Conservation (phyloP, 2,113 vertebrate genomes). For the Rousettus leschenaultii region DNA sequence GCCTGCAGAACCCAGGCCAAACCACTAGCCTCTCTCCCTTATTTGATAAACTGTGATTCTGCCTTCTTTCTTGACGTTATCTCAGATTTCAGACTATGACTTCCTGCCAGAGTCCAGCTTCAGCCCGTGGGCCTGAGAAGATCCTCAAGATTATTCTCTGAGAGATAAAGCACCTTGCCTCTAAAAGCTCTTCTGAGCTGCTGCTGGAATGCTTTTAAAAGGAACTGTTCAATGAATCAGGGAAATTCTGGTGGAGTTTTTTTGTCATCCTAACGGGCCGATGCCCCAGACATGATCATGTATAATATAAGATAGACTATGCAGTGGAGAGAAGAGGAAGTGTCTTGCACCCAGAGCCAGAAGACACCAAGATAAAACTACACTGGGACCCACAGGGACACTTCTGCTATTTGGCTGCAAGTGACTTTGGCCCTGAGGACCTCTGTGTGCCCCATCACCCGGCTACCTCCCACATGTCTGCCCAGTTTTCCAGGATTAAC, state of each 20-base stretch:
- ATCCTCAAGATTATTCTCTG: neutral
- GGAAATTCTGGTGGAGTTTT: neutral
- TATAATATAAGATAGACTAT: neutral
- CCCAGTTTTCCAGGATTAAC: neutral
- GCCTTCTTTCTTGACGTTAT: neutral
- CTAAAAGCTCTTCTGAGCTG: neutral
- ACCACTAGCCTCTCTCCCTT: neutral
- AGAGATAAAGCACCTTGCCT: neutral
- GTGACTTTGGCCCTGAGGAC: neutral
- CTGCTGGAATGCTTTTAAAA: conserved; percentile 16
- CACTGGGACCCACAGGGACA: neutral
- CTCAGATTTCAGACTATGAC: neutral
- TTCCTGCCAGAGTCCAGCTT: neutral
- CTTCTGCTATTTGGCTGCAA: neutral
- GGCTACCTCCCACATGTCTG: neutral
- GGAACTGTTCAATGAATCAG: neutral
- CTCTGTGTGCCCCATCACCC: neutral
- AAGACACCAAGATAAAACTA: neutral
- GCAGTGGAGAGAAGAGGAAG: neutral
- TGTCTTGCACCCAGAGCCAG: neutral
- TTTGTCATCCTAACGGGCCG: neutral
- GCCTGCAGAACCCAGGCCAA: neutral
- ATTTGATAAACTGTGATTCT: neutral
- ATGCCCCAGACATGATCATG: neutral
- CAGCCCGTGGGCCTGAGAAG: neutral